Base-by-base conservation (phyloP, 2,797 vertebrate species). In the Gambelia wislizenii region DNA sequence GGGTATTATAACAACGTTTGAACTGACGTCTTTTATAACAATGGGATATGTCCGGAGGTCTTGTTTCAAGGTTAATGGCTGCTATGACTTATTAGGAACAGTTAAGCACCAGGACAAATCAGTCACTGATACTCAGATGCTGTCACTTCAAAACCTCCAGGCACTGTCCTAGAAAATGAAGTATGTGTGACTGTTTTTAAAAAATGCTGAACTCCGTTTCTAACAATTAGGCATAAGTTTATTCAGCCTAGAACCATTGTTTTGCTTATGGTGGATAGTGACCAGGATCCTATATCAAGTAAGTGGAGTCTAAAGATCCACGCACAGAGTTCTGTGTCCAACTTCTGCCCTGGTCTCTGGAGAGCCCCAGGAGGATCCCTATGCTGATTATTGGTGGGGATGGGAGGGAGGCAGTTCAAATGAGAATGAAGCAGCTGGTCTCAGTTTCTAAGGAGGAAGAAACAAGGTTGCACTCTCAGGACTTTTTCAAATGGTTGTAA, bases 51-150 rank as follows among this genome's bases (percentile, higher is more conserved):
- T 79, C 25, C 70, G 36, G 52, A 84, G 61, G 10, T 39, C 39
- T 84, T 12, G 42, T 78, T 69, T 72, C 67, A 64, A 88, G 72
- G 80, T 64, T 74, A 74, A 87, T 83, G 6, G 54, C 33, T 61
- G 54, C 27, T 49, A 36, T 77, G 61, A n/a, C 59, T 52, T 86
- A 52, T 61, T 78, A 56, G 20, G 36, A 42, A 87, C 6, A 33
- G 27, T 56, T 72, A 44, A 56, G 36, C 27, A 44, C 4, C 39
- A 44, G 47, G 27, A 77, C 75, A 77, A 78, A 84, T 56, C 74
- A 89, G 18, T 52, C 36, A 84, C 52, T 89, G 69, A 61, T 67
- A 84, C 12, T 49, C 64, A 77, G 64, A 77, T 78, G 36, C 56
- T 67, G 27, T 77, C 25, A 69, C 67, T 44, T 59, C n/a, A 77